phyloP scores from a whole-genome alignment of 2,888 invertebrate genomes.

The Eucera pruinosa region DNA sequence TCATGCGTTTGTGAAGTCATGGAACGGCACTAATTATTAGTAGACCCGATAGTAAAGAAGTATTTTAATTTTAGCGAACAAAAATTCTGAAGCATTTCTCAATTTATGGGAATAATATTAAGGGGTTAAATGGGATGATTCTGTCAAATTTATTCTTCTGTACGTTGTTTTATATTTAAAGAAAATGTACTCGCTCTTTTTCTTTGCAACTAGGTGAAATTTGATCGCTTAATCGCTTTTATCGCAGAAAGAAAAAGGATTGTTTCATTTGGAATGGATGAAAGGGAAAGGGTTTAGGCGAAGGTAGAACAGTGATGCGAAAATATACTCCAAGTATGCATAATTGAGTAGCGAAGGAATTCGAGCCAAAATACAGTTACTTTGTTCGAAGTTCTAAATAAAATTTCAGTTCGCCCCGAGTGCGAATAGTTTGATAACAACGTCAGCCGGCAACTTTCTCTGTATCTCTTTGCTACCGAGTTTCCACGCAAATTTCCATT shows the following conservation, averaged over 20 bases:
- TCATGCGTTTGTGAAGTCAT: too few relatives aligned
- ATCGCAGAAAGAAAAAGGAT: neutral
- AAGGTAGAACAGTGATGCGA: neutral
- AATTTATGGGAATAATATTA: too few relatives aligned
- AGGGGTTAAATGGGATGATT: too few relatives aligned
- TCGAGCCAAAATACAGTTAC: conserved; percentile 30
- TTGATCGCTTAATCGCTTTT: neutral
- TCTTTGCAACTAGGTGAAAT: neutral
- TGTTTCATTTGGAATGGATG: neutral
- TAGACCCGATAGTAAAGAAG: too few relatives aligned
- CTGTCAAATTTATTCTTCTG: too few relatives aligned
- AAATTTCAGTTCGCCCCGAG: conserved; percentile 38
- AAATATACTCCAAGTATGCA: conserved; percentile 24
- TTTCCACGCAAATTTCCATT: conserved; percentile 29
- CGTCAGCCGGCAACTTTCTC: conserved; percentile 33
- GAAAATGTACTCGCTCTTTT: too few relatives aligned
- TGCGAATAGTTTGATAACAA: conserved; percentile 47
- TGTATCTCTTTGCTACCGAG: conserved; percentile 42
- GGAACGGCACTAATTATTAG: too few relatives aligned
- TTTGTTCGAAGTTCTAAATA: conserved; percentile 40
- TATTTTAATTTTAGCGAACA: too few relatives aligned
- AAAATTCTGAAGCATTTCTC: too few relatives aligned
- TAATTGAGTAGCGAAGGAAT: conserved; percentile 41
- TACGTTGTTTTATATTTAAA: too few relatives aligned
- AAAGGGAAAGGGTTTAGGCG: conserved; percentile 11